Conservation (phyloP, 2,888 invertebrate genomes). For the Drosophila nigricruria region DNA sequence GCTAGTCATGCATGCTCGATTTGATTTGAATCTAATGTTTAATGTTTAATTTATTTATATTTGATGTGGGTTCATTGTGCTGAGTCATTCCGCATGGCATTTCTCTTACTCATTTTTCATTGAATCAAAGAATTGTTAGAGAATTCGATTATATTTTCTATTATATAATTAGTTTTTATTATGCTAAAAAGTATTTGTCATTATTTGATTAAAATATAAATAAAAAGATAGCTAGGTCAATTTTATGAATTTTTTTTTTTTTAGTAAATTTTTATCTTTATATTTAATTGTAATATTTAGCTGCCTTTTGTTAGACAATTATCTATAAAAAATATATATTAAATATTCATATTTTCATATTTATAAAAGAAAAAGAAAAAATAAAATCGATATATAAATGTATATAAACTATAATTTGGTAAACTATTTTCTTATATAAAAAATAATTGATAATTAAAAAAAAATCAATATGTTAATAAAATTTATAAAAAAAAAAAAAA, state of each 20-base stretch:
- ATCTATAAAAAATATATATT: neutral
- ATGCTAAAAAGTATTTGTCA: neutral
- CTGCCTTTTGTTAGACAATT: neutral
- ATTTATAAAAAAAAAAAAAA: no score
- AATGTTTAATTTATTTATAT: neutral
- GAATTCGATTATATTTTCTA: neutral
- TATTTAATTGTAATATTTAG: neutral
- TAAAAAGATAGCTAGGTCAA: neutral
- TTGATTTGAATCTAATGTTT: neutral
- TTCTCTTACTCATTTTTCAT: neutral
- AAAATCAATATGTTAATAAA: no score
- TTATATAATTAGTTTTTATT: neutral
- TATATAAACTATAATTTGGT: no score
- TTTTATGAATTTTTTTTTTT: neutral
- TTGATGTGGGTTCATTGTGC: neutral
- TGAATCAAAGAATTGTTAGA: neutral
- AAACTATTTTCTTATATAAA: no score
- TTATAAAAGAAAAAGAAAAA: neutral
- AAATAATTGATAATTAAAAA: no score
- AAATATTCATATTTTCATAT: no score
- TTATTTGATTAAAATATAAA: neutral
- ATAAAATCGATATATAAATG: no score
- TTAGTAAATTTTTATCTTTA: no score
- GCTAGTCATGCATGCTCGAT: neutral
- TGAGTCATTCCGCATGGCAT: neutral